Evolutionary conservation across 2,888 invertebrate species (phyloP), one percentile per base, ranked within the genome.

Genomic region (Pollenia amentaria): DNA sequence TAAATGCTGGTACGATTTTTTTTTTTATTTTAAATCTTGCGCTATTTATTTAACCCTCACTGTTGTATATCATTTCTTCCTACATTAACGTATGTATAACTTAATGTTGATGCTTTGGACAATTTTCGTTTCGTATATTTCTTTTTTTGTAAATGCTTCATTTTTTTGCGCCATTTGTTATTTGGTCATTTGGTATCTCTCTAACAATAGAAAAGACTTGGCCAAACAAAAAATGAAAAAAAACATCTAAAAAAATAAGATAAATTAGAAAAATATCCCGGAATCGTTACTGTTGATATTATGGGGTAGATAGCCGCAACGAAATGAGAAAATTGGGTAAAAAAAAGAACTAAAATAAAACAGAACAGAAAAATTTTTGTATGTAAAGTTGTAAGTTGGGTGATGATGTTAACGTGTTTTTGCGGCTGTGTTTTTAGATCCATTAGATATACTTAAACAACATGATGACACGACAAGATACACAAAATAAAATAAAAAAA

Each of bases 261-360:
- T 87, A 87, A 87, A 87, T 87, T 87, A 87, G 87, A 84, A 87
- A 87, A 87, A 87, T 84, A 84, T 80, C 83, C 87, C 76, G 84
- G 82, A 86, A 86, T 87, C 80, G 86, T 87, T 84, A 75, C 78
- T 82, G 83, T 60, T 86, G 87, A 87, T 87, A 70, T 79, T 70
- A 80, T 87, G 84, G 87, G 87, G 87, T 87, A 87, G 87, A 87
- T 87, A 87, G 62, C 72, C 80, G 73, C 29, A 62, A 48, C 82
- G 73, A 82, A 82, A 82, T 75, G 73, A 57, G 77, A 76, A 84
- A 75, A 72, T 67, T 69, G 44, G n/a, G 48, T 67, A 60, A 46
- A 51, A 77, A 57, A 67, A 72, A 51, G 51, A 73, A 29, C 21
- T 29, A 67, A 51, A 64, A 62, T 62, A 62, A 67, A 75, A 69